phyloP scores from a whole-genome alignment of 2,888 invertebrate species.

The Drosophila algonquin region DNA sequence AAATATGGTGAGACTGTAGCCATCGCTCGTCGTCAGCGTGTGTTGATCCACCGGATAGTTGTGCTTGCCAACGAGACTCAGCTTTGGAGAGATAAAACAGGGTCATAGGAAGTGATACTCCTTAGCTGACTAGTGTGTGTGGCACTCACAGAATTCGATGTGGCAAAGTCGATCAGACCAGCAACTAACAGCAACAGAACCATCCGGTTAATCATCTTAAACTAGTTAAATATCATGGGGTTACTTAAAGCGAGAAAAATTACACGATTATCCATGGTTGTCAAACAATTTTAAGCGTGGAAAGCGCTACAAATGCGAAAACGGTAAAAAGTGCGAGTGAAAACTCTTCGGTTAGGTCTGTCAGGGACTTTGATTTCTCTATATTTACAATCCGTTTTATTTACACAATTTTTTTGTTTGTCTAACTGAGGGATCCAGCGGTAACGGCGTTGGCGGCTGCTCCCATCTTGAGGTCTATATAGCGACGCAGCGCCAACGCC shows the following conservation, averaged over 20 bases:
- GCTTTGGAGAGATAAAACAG: neutral
- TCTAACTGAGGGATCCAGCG: slow-evolving; percentile 54
- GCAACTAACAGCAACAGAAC: neutral
- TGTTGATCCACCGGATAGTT: slow-evolving; percentile 42
- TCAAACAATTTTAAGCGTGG: neutral
- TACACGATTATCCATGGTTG: neutral
- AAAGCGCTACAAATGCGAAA: neutral
- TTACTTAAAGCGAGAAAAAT: neutral
- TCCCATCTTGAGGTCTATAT: slow-evolving; percentile 84
- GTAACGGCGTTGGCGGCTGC: slow-evolving; percentile 3
- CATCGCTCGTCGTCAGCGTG: slow-evolving; percentile 50
- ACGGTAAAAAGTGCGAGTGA: neutral
- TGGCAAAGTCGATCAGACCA: neutral
- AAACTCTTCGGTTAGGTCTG: neutral
- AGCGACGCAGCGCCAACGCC: slow-evolving; percentile 84
- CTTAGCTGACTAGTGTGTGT: neutral
- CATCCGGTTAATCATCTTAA: neutral
- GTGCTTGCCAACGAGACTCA: neutral
- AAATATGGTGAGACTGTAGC: slow-evolving; percentile 57
- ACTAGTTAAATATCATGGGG: neutral
- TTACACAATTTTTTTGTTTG: slow-evolving; percentile 66
- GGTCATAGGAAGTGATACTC: too few relatives aligned
- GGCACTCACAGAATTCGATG: slow-evolving; percentile 1
- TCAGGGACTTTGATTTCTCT: slow-evolving; percentile 85
- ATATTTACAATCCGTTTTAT: slow-evolving; percentile 60